These are phyloP conservation scores for Drosophila rellima DNA, from an alignment of 2,888 invertebrate genomes.

Conservation along the genomic window DNA sequence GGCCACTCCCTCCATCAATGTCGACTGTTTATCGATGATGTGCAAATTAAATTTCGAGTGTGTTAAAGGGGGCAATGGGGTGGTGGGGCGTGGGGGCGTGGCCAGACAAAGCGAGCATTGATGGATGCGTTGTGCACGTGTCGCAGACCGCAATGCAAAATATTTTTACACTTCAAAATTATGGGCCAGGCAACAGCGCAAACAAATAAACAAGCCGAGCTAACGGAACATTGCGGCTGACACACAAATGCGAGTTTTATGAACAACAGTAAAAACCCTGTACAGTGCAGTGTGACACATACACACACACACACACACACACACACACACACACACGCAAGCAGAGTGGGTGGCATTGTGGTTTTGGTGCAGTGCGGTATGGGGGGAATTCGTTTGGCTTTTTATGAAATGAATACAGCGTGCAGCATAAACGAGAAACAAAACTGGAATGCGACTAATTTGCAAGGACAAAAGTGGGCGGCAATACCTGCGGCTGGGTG, in stretches of 20 bases:
- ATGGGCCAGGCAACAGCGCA: conserved; percentile 44
- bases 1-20: conserved; percentile 33
- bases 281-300: background rate
- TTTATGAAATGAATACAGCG: conserved; percentile 42
- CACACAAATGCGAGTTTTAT: conserved; percentile 65
- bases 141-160: conserved; percentile 72
- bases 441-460: conserved; percentile 71
- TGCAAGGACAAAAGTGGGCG: conserved; percentile 48
- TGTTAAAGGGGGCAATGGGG: conserved; percentile 6
- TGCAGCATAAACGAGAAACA: conserved; percentile 55
- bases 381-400: conserved; percentile 3
- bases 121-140: conserved; percentile 74
- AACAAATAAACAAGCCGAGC: conserved; percentile 64
- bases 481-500: conserved; percentile 17
- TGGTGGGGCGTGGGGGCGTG: conserved; percentile 21
- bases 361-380: background rate
- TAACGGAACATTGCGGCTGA: conserved; percentile 63
- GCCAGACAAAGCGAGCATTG: conserved; percentile 48
- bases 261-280: conserved; percentile 46
- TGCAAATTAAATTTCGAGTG: conserved; percentile 73
- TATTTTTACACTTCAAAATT: conserved; percentile 75
- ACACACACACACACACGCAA: background rate
- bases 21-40: conserved; percentile 74
- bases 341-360: background rate
- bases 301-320: background rate